These are phyloP conservation scores for Prostheceraeus crozeri DNA, from an alignment of 2,888 invertebrate genomes.

Conservation along the genomic window DNA sequence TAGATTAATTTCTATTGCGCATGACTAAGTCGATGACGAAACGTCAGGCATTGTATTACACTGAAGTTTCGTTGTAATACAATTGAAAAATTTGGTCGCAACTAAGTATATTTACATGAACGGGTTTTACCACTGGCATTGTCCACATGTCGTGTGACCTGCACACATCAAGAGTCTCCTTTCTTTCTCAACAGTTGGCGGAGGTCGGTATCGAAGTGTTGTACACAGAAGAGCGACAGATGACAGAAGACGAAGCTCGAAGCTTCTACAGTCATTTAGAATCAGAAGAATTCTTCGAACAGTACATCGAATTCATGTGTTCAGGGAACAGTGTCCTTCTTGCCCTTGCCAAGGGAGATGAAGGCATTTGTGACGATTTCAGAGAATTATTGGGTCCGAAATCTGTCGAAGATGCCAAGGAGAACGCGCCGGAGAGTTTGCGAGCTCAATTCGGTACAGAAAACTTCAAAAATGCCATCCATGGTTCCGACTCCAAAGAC, in stretches of 20 bases:
- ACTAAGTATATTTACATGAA: no score
- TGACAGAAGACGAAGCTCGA: slow-evolving; percentile 54
- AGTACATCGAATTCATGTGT: slow-evolving; percentile 52
- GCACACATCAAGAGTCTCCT: no score
- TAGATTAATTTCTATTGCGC: no score
- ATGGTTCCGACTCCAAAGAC: slow-evolving; percentile 51
- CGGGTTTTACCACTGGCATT: no score
- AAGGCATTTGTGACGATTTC: slow-evolving; percentile 53
- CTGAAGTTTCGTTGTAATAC: no score
- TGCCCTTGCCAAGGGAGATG: slow-evolving; percentile 52
- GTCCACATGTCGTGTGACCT: no score
- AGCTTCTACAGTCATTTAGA: slow-evolving; percentile 51
- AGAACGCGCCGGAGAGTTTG: slow-evolving; percentile 51
- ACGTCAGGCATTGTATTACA: no score
- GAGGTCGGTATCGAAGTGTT: slow-evolving; percentile 53
- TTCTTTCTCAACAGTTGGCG: slow-evolving; percentile 32
- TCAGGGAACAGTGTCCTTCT: slow-evolving; percentile 52
- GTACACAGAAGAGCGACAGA: slow-evolving; percentile 48
- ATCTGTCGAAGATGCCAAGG: slow-evolving; percentile 53
- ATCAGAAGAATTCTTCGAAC: slow-evolving; percentile 51
- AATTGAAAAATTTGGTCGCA: no score
- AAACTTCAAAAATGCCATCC: slow-evolving; percentile 53
- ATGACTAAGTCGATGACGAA: no score
- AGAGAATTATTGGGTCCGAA: slow-evolving; percentile 54
- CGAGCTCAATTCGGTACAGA: slow-evolving; percentile 54